Evolutionary conservation across 2,888 invertebrate species (phyloP), one percentile per base, ranked within the genome.

Genomic region (Rhingia rostrata): DNA sequence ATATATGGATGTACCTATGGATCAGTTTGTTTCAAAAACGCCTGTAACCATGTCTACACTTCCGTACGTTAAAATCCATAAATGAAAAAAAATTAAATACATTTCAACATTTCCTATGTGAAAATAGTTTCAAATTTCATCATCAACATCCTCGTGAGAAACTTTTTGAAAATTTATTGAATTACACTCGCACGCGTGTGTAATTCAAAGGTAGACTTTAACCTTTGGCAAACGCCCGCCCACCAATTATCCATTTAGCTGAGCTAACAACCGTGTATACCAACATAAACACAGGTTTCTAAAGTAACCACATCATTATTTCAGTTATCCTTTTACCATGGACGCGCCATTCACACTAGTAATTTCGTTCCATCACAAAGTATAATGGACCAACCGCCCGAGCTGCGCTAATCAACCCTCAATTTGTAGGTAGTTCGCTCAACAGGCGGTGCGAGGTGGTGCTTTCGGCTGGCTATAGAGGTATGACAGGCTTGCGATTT

Each of bases 161-260:
- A 61, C 47, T 74, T 67, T 33, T 12, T 3, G 6, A 7, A 12
- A 53, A 12, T n/a, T 53, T 12, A 53, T 53, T 53, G 33, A 53
- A 35, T 53, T 53, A 53, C 2, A 49, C 56, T 12, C 7, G 22
- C 56, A 7, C 67, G 67, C 64, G 64, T 66, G 60, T 60, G 12
- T 51, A 12, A 2, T 0, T 4, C 4, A 2, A 39, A 14, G 43
- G 32, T 56, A 54, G 47, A 58, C 56, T 43, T 63, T 63, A 67
- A 61, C 61, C 41, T 39, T 41, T 51, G 64, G 64, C 70, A 72
- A 66, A 30, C 60, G 66, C 47, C 66, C 72, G 78, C 72, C 72
- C 80, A 80, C 47, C 66, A 66, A 82, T 63, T 60, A 60, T 82
- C 72, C 72, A 41, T 77, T 82, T 72, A 78, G 43, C 35, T 67